These are phyloP conservation scores for Hyalella azteca DNA, from an alignment of 2,888 invertebrate genomes.

Conservation along the genomic window DNA sequence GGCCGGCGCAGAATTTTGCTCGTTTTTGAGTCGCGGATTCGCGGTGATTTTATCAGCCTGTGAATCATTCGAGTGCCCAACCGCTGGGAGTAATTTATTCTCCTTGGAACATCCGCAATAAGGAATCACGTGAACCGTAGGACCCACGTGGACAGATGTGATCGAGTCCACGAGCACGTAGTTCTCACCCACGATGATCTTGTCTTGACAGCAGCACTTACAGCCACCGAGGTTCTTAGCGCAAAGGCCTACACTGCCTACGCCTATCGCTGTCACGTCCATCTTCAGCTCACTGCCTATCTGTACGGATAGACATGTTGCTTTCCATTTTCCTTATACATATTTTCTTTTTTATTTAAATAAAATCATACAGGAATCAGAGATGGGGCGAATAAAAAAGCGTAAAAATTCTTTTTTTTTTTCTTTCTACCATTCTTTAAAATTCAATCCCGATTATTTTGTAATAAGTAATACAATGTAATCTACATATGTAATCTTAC, in stretches of 20 bases:
- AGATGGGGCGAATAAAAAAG: no score
- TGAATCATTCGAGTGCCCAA: neutral
- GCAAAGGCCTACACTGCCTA: slow-evolving; percentile 4
- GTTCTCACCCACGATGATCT: slow-evolving; percentile 21
- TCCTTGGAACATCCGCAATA: slow-evolving; percentile 45
- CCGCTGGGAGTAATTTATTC: neutral
- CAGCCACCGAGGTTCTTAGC: slow-evolving; percentile 28
- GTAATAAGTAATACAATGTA: no score
- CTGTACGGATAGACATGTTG: neutral
- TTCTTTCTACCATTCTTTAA: no score
- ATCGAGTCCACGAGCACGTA: slow-evolving; percentile 47
- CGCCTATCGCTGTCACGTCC: slow-evolving; percentile 4
- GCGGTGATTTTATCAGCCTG: neutral
- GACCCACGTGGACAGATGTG: slow-evolving; percentile 50
- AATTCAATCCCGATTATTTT: no score
- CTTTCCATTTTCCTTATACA: neutral
- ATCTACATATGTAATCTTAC: no score
- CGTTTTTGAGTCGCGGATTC: no score
- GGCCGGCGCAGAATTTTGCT: neutral
- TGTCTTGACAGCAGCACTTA: slow-evolving; percentile 41
- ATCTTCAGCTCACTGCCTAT: neutral
- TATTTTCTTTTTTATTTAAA: no score
- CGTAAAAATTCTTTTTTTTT: no score
- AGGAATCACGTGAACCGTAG: slow-evolving; percentile 40
- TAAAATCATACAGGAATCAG: no score